Evolutionary conservation across 2,888 invertebrate genomes (phyloP), one percentile per base, ranked within the genome.

Genomic region (Eulithis prunata): DNA sequence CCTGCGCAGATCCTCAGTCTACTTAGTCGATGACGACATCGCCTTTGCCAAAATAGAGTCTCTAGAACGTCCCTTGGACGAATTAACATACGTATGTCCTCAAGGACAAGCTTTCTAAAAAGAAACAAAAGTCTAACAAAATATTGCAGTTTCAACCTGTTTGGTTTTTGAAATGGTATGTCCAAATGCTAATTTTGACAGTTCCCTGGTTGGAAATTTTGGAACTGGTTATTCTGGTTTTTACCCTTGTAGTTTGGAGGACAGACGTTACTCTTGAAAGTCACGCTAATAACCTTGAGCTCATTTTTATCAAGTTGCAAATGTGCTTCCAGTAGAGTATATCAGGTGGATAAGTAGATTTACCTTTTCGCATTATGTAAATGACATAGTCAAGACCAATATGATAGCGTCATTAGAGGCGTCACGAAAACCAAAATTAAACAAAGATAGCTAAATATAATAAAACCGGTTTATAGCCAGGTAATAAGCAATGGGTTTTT

Each of bases 401-500:
- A 52, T 21, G 38, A 11, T 52, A 52, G 8, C 55, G 45, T 59
- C 62, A 56, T 57, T 41, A 47, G 12, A 52, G 2, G 10, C 56
- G 13, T 28, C 41, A 21, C 45, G 12, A 52, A 43, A 47, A 36
- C 46, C 21, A 21, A 32, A 49, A 57, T 54, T 63, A 63, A 58
- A 61, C 64, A 55, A 49, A 61, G 21, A 38, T 32, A 36, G 57
- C 61, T 58, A 58, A 55, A 64, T 57, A 53, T 53, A 60, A 56
- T 59, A 58, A 64, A 68, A 61, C 63, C 54, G 54, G 63, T 57
- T 64, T 21, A 52, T 55, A 21, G 51, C 53, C 21, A 47, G 38
- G 12, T 47, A 46, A 56, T 46, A 59, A n/a, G n/a, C n/a, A 51
- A 60, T 49, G 56, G 28, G 28, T 41, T 66, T 66, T 63, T 53